Evolutionary conservation across 2,888 invertebrate species (phyloP).

Genomic region (Melanophora roralis): DNA sequence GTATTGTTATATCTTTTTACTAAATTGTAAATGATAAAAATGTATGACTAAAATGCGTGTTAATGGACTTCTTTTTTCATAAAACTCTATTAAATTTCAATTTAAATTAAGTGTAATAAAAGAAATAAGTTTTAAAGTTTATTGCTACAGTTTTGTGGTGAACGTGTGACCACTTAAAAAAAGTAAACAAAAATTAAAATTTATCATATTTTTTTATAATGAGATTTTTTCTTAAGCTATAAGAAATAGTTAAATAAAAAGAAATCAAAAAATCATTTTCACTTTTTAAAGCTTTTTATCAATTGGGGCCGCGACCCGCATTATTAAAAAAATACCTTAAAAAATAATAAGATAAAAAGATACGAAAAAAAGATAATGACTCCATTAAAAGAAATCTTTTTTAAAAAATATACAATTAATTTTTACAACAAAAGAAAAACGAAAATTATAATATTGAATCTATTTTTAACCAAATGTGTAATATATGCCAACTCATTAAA

Average conservation of each 20-base stretch:
- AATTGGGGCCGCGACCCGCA: slow-evolving; percentile 33
- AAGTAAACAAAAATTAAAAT: neutral
- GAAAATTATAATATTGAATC: too few species aligned
- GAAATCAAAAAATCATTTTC: slow-evolving; percentile 17
- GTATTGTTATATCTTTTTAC: neutral
- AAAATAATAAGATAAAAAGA: neutral
- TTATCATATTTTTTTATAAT: slow-evolving; percentile 19
- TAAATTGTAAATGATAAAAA: slow-evolving; percentile 16
- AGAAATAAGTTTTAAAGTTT: slow-evolving; percentile 7
- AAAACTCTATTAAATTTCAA: slow-evolving; percentile 23
- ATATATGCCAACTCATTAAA: slow-evolving; percentile 41
- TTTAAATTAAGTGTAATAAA: neutral
- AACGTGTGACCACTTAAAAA: neutral
- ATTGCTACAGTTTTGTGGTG: neutral
- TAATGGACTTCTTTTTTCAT: slow-evolving; percentile 47
- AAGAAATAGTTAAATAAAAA: neutral
- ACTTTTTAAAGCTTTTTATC: slow-evolving; percentile 29
- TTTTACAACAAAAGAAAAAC: too few species aligned
- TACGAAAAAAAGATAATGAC: neutral
- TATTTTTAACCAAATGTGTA: slow-evolving; percentile 21
- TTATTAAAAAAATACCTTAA: slow-evolving; percentile 8
- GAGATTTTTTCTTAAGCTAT: neutral
- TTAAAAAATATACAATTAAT: too few species aligned
- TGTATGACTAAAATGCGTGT: slow-evolving; percentile 11
- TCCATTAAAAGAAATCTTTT: slow-evolving; percentile 8